Base-by-base conservation (phyloP, 2,113 vertebrate species). In the Grantiella picta region DNA sequence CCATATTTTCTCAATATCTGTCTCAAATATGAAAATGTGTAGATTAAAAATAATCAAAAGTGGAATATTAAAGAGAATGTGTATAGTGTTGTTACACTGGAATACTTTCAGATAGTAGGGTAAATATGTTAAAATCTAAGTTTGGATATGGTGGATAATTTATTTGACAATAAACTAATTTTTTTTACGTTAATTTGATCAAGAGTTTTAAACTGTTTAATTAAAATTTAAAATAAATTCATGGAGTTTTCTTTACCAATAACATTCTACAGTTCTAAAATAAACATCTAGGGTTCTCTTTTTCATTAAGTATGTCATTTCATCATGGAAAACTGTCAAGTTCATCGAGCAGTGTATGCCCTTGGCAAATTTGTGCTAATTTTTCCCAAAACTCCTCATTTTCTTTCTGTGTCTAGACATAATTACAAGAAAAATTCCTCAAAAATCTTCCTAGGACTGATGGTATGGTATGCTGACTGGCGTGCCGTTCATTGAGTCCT, bases 1-100 rank as follows among this genome's bases (percentile, higher is more conserved):
- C 4, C 4, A 60, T 25, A 42, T 35, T 57, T 24, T 76, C 14
- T 27, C 10, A 59, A 28, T 23, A 66, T 42, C 11, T 57, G 2
- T 40, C 13, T 4, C 50, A 23, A 50, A 23, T 57, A 38, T 17
- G 24, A 88, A 78, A 61, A 57, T 12, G 0, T 35, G 6, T 64
- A 10, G 7, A n/a, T 29, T 63, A 84, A 61, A 1, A 49, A 45
- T 19, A 45, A 54, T 21, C 1, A 49, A 14, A 85, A 68, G 4
- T 21, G 15, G 5, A 59, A 50, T 68, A 72, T 21, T 60, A n/a
- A 3, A 83, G 4, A 1, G 76, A 42, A 64, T 0, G 0, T 53
- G 1, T 33, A 5, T 40, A 11, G 2, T 36, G 12, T 14, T n/a
- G 2, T 35, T 76, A 36, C 23, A 27, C 2, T 59, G 20, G 4